Evolutionary conservation across 2,888 invertebrate species (phyloP).

Genomic region (Drosophila mimica): DNA sequence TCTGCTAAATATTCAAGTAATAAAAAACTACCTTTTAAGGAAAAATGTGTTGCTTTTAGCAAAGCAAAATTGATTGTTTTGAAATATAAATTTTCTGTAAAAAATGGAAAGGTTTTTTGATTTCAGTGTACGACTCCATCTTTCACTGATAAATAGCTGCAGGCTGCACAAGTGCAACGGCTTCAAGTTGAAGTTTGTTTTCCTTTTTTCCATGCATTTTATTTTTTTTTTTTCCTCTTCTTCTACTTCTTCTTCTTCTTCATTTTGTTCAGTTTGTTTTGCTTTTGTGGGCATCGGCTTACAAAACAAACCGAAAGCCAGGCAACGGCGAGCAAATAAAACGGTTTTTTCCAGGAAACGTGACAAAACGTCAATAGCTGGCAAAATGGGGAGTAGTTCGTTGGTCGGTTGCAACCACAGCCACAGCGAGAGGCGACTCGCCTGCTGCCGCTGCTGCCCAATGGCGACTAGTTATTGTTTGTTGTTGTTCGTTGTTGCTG

Average conservation of each 20-base stretch:
- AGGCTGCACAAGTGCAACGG: constrained; percentile 58
- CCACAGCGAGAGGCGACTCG: constrained; percentile 40
- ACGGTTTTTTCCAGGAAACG: constrained; percentile 82
- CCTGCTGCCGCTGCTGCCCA: constrained; percentile 34
- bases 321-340: constrained; percentile 69
- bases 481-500: constrained; percentile 30
- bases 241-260: constrained; percentile 16
- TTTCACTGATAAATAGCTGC: constrained; percentile 37
- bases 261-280: constrained; percentile 60
- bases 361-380: constrained; percentile 83
- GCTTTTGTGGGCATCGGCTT: constrained; percentile 69
- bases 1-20: neutral
- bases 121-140: constrained; percentile 11
- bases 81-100: neutral
- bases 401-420: constrained; percentile 23
- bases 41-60: neutral
- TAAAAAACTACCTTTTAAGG: accelerated
- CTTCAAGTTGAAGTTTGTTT: constrained; percentile 74
- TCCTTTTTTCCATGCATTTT: constrained; percentile 36
- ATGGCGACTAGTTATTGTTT: constrained; percentile 50
- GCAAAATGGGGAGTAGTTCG: constrained; percentile 45
- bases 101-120: neutral
- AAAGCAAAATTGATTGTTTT: neutral
- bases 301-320: constrained; percentile 75
- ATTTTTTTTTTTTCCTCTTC: neutral